Percentiles rank a stretch among this genome's conserved stretches.
phyloP scores from a whole-genome alignment of 2,113 vertebrate genomes.

The Ochotona princeps region DNA sequence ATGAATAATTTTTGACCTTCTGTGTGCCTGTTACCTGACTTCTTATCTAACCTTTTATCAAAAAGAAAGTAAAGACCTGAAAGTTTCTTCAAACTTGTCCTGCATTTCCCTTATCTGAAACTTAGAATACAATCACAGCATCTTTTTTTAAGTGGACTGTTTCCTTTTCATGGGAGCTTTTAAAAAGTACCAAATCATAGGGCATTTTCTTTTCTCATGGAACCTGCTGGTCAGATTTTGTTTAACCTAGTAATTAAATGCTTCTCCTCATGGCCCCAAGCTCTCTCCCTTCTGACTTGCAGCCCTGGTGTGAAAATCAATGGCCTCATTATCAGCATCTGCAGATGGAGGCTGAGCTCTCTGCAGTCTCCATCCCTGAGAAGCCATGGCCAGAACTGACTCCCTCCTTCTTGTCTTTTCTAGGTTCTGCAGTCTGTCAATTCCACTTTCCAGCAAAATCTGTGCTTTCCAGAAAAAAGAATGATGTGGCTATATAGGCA shows the following conservation, averaged over 20 bases:
- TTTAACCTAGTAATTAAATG: constrained; percentile 53
- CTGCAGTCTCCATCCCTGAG: neutral
- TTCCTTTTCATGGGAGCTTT: constrained; percentile 27
- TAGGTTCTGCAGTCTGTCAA: neutral
- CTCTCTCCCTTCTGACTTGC: neutral
- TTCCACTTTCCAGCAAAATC: neutral
- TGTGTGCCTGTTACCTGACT: neutral
- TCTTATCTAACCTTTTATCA: constrained; percentile 41
- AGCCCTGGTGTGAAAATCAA: neutral
- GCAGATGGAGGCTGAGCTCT: neutral
- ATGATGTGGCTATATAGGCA: neutral
- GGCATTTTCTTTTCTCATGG: constrained; percentile 8
- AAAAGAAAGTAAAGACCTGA: neutral
- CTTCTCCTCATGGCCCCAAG: neutral
- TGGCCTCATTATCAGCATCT: neutral
- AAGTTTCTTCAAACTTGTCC: neutral
- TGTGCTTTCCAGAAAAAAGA: neutral
- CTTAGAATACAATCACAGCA: constrained; percentile 20
- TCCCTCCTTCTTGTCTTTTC: neutral
- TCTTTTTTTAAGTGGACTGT: constrained; percentile 6
- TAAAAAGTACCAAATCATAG: constrained; percentile 15
- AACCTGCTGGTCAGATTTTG: constrained; percentile 10
- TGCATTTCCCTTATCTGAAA: neutral
- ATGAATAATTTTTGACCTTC: constrained; percentile 10
- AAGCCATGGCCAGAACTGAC: neutral